Evolutionary conservation across 2,888 invertebrate species (phyloP).

Genomic region (Coenonympha arcania): DNA sequence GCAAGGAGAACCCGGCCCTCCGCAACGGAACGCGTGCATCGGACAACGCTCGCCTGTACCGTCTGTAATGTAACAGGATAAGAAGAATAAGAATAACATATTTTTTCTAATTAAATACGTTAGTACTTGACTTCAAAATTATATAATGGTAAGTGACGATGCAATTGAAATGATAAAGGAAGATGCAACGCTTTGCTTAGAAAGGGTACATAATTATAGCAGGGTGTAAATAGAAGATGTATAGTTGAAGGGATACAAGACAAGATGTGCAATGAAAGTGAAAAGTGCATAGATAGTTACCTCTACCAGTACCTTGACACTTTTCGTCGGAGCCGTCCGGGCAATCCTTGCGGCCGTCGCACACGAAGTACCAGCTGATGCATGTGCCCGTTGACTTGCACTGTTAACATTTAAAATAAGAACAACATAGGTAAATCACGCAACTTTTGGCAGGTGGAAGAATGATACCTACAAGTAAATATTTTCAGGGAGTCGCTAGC

Average conservation of each 20-base stretch:
- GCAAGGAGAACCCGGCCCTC: slow-evolving; percentile 78
- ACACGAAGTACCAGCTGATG: slow-evolving; percentile 94
- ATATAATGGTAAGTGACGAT: neutral
- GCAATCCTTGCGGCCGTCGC: slow-evolving; percentile 89
- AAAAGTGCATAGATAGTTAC: slow-evolving; percentile 50
- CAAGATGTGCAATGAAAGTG: slow-evolving; percentile 29
- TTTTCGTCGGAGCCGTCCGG: slow-evolving; percentile 91
- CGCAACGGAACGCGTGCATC: slow-evolving; percentile 81
- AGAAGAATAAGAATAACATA: neutral
- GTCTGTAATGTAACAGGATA: slow-evolving; percentile 38
- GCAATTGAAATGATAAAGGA: too few species aligned
- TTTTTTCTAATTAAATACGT: neutral
- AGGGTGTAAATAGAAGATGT: too few species aligned
- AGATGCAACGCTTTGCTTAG: too few species aligned
- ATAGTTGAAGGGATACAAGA: neutral
- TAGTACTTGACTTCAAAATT: neutral
- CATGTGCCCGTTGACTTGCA: slow-evolving; percentile 89
- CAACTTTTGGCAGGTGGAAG: too few species aligned
- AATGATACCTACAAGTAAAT: too few species aligned
- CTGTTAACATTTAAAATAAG: slow-evolving; percentile 62
- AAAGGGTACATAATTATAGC: too few species aligned
- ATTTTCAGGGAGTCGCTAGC: too few species aligned
- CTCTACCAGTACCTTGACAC: slow-evolving; percentile 76
- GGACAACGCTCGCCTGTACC: slow-evolving; percentile 76
- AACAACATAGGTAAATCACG: too few species aligned